Conservation (phyloP, 2,888 invertebrate genomes). For the Dioctria rufipes region DNA sequence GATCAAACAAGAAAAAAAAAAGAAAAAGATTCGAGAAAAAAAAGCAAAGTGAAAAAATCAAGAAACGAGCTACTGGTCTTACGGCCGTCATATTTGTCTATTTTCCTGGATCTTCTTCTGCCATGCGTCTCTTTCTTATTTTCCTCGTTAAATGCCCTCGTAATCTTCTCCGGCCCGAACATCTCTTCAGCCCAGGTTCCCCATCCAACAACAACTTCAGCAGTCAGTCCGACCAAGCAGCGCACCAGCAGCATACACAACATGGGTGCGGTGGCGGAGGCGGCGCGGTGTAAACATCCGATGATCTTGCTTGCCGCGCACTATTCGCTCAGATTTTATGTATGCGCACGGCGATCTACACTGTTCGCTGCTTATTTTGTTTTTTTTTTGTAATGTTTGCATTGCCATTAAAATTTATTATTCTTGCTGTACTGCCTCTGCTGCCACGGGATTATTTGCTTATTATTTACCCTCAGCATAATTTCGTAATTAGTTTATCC, state of each 20-base stretch:
- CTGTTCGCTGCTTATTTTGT: constrained; percentile 38
- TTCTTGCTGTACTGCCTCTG: constrained; percentile 32
- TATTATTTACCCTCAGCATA: constrained; percentile 35
- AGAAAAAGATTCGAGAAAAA: constrained; percentile 72
- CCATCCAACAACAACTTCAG: background rate
- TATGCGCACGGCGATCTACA: constrained; percentile 38
- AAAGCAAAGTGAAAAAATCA: constrained; percentile 66
- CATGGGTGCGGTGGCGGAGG: no score
- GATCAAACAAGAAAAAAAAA: constrained; percentile 72
- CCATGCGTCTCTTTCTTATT: constrained; percentile 13
- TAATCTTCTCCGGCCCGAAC: background rate
- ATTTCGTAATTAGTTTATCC: background rate
- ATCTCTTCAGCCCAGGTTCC: background rate
- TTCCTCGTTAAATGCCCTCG: constrained; percentile 1
- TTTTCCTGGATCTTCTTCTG: constrained; percentile 41
- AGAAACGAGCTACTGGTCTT: constrained; percentile 72
- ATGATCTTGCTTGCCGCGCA: constrained; percentile 38
- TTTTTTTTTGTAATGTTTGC: constrained; percentile 25
- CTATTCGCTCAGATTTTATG: constrained; percentile 34
- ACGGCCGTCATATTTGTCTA: constrained; percentile 56
- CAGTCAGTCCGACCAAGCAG: background rate
- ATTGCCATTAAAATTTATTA: constrained; percentile 42
- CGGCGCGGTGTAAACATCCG: background rate
- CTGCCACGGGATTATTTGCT: constrained; percentile 35
- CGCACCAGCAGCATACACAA: no score